Evolutionary conservation across 2,888 invertebrate genomes (phyloP).

Genomic region (Aphelenchoides bicaudatus): DNA sequence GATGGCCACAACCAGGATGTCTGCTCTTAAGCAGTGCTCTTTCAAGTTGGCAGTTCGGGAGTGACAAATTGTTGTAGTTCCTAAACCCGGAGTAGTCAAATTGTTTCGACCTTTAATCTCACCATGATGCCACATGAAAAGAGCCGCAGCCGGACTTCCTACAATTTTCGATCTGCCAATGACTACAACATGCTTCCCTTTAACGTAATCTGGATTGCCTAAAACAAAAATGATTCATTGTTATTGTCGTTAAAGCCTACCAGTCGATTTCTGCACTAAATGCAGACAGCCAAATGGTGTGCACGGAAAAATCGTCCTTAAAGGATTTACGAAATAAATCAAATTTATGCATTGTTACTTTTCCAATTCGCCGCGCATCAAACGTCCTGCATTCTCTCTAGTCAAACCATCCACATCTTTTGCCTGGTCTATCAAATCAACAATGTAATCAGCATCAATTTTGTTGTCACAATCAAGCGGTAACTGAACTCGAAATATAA

Average conservation of each 20-base stretch:
- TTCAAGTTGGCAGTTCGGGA: conserved; percentile 71
- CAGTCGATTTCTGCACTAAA: conserved; percentile 70
- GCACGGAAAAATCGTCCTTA: conserved; percentile 84
- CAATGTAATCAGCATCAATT: conserved; percentile 79
- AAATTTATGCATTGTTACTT: too few species aligned
- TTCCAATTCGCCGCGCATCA: conserved; percentile 79
- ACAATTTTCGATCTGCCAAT: conserved; percentile 95
- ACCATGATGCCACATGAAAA: conserved; percentile 91
- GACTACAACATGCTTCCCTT: conserved; percentile 74
- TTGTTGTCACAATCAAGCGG: conserved; percentile 78
- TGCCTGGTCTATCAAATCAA: conserved; percentile 70
- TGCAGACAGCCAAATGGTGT: conserved; percentile 93
- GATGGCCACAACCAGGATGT: conserved; percentile 93
- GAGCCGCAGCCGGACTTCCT: conserved; percentile 86
- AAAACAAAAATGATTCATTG: background rate
- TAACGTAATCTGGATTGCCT: conserved; percentile 47
- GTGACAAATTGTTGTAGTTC: conserved; percentile 91
- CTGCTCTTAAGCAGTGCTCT: conserved; percentile 67
- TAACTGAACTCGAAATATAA: conserved; percentile 61
- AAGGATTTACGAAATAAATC: too few species aligned
- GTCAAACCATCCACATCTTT: conserved; percentile 61
- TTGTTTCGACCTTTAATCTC: too few species aligned
- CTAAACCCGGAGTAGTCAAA: too few species aligned
- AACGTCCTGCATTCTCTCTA: conserved; percentile 82
- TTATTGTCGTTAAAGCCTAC: conserved; percentile 28